These are phyloP conservation scores for Tympanoctomys barrerae DNA, from an alignment of 2,797 vertebrate species.

Conservation along the genomic window DNA sequence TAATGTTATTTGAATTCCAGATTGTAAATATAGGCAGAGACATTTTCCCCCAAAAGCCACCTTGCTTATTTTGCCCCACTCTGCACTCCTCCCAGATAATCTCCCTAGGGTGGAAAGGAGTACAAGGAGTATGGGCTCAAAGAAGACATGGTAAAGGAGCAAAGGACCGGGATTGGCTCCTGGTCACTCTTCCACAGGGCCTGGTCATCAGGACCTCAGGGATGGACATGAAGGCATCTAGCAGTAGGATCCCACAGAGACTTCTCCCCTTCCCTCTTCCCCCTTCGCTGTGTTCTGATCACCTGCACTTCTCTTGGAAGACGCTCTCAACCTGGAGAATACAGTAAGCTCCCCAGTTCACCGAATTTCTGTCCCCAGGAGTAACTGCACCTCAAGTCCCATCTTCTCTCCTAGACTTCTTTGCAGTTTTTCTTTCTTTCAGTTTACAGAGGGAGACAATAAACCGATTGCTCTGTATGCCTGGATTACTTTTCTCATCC, in stretches of 20 bases:
- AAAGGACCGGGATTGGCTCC: background rate
- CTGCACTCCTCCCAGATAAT: background rate
- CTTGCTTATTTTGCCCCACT: background rate
- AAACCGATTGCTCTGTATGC: background rate
- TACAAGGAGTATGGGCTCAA: background rate
- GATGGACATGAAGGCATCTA: background rate
- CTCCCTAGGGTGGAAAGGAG: background rate
- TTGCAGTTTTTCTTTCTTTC: background rate
- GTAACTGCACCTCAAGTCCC: no score
- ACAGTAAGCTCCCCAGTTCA: background rate
- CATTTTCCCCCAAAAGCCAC: background rate
- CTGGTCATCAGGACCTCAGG: background rate
- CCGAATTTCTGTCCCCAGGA: background rate
- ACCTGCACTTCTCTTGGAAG: background rate
- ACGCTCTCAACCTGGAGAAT: background rate
- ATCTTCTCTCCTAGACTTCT: background rate
- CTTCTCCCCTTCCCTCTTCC: background rate
- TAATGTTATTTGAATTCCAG: background rate
- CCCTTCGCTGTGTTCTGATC: background rate
- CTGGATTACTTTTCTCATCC: background rate
- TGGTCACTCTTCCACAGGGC: background rate
- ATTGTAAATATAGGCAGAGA: background rate
- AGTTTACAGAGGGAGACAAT: background rate
- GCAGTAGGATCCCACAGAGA: background rate
- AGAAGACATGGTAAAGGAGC: background rate